phyloP scores from a whole-genome alignment of 2,888 invertebrate genomes.

The Zygothrica quintamaculata region DNA sequence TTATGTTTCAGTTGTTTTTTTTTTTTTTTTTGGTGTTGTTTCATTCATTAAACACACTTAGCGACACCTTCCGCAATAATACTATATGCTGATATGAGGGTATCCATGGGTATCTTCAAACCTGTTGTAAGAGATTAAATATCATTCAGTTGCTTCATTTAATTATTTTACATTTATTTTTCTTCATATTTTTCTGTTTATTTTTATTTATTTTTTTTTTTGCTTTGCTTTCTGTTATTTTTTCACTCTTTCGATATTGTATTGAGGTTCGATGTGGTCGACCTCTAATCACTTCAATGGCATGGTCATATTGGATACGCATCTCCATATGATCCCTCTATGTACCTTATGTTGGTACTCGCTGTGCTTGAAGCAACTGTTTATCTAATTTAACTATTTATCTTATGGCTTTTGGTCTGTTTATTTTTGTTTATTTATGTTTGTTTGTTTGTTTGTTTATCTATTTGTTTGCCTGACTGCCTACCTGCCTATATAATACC shows the following conservation, averaged over 20 bases:
- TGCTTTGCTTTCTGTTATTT: conserved; percentile 8
- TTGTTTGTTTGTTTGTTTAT: conserved; percentile 34
- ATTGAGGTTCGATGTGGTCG: conserved; percentile 35
- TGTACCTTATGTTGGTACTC: neutral
- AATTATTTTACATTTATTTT: too few relatives aligned
- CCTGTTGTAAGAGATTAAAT: conserved; percentile 47
- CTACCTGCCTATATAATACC: conserved; percentile 40
- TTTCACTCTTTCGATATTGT: conserved; percentile 1
- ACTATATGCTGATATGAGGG: neutral
- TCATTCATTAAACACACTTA: conserved; percentile 49
- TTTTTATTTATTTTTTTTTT: conserved; percentile 35
- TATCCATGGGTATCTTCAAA: conserved; percentile 41
- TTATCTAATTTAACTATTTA: neutral
- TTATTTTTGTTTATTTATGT: conserved; percentile 19
- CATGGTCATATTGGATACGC: conserved; percentile 35
- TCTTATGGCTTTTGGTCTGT: neutral
- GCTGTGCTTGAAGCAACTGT: neutral
- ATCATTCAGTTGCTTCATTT: neutral
- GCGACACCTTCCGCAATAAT: conserved; percentile 42
- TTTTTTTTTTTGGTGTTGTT: conserved; percentile 17
- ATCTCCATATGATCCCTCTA: neutral
- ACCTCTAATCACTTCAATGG: conserved; percentile 35
- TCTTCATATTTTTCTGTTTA: too few relatives aligned
- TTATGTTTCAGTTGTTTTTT: conserved; percentile 12
- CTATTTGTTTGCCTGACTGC: too few relatives aligned